Base-by-base conservation (phyloP, 2,113 vertebrate genomes). In the Falco punctatus region DNA sequence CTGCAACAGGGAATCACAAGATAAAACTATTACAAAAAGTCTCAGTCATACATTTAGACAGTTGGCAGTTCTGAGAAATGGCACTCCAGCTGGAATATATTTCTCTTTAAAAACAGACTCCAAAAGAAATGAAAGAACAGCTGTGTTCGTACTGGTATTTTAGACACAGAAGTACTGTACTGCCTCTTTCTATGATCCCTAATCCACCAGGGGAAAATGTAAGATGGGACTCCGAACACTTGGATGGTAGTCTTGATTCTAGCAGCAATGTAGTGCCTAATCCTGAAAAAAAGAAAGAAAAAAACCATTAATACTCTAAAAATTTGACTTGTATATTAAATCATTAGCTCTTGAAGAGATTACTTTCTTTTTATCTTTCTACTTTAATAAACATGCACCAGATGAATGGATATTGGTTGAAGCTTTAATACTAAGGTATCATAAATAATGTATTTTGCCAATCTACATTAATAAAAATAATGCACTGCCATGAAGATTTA, bases 21-120 rank as follows among this genome's bases (percentile, higher is more conserved):
- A 97, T 96, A 95, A 96, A 97, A 89, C 93, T 89, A 79, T 92
- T 93, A 92, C 52, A 86, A 94, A 95, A 94, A 91, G 59, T 81
- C 75, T 93, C 72, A 88, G 88, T 77, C 94, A 78, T 90, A 94
- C 35, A 67, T 96, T 96, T 86, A 94, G 80, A 58, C 70, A 88
- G 78, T 26, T 73, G 71, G 54, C 75, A 73, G 55, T 71, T 92
- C 75, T 92, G 88, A 95, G 72, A 88, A 95, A 92, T 70, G 20
- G 15, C 23, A 81, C 28, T 86, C 32, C 62, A 64, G 15, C 20
- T 78, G 67, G 69, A 92, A 67, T 13, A 86, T 64, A 92, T 90
- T 88, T 95, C 69, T 95, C 14, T 86, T 92, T 75, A 88, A 86
- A 86, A 88, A 33, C 23, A 52, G 33, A 51, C 46, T 89, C n/a